phyloP scores from a whole-genome alignment of 2,888 invertebrate genomes.

The Scaptomyza parva region DNA sequence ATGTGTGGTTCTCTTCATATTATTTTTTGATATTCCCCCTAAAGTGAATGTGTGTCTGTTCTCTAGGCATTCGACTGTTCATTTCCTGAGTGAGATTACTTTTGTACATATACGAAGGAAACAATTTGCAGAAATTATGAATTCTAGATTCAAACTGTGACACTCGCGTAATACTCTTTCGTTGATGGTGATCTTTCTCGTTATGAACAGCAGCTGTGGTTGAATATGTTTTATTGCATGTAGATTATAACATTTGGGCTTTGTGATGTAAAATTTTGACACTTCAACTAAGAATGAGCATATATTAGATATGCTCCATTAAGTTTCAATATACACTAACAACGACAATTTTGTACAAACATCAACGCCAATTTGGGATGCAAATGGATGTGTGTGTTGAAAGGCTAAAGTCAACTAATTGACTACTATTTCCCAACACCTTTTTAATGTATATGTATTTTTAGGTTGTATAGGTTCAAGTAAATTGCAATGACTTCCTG shows the following conservation, averaged over 20 bases:
- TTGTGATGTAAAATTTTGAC: too few relatives aligned
- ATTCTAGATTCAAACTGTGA: conserved; percentile 19
- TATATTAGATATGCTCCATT: conserved; percentile 37
- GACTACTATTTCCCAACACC: conserved; percentile 51
- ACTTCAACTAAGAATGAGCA: background rate
- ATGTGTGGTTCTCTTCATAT: background rate
- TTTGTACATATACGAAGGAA: conserved; percentile 31
- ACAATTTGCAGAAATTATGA: conserved; percentile 19
- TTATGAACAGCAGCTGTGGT: too few relatives aligned
- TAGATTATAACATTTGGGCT: too few relatives aligned
- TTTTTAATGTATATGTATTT: conserved; percentile 2
- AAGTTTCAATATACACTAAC: conserved; percentile 28
- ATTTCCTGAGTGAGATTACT: conserved; percentile 65
- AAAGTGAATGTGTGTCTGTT: conserved; percentile 22
- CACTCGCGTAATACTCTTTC: conserved; percentile 2
- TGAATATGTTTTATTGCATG: too few relatives aligned
- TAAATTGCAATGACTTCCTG: conserved; percentile 3
- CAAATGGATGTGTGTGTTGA: conserved; percentile 4
- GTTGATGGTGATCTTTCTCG: too few relatives aligned
- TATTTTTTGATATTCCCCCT: conserved; percentile 35
- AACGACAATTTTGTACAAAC: background rate
- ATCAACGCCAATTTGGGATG: background rate
- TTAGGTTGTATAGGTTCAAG: background rate
- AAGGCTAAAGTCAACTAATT: conserved; percentile 43
- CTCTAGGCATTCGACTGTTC: conserved; percentile 54